Conservation (phyloP, 92 coral and sea anemone species). For the Heliopora coerulea region DNA sequence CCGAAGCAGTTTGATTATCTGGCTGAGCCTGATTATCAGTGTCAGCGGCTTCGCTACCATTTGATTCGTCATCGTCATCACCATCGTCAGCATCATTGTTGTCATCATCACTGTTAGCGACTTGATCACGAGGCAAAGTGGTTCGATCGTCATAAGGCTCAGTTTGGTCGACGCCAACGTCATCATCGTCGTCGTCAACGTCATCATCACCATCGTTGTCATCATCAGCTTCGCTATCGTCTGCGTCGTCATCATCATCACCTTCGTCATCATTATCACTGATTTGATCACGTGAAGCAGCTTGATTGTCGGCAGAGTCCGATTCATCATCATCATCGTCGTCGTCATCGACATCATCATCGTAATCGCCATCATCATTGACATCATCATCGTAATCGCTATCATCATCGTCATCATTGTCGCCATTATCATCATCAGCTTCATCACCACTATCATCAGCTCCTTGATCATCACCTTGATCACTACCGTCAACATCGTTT, state of each 20-base stretch:
- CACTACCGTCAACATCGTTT: constrained; percentile 1
- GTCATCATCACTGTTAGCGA: not conserved
- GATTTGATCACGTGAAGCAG: not conserved
- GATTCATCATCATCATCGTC: not conserved
- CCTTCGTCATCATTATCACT: no score
- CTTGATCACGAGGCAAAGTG: not conserved
- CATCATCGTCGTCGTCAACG: not conserved
- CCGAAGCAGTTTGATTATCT: no score
- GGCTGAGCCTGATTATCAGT: no score
- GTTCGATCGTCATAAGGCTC: not conserved
- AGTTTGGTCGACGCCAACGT: not conserved
- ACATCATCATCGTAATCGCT: not conserved
- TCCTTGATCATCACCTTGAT: constrained; percentile 22
- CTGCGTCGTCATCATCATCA: no score
- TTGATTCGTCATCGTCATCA: not conserved
- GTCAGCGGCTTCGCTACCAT: no score
- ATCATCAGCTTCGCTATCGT: no score
- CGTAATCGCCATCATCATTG: constrained; percentile 21
- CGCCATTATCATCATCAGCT: constrained; percentile 1
- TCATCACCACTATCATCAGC: not conserved
- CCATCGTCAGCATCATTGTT: not conserved
- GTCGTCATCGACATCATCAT: constrained; percentile 12
- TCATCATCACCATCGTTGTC: no score
- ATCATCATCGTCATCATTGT: constrained; percentile 4
- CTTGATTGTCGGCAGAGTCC: constrained; percentile 14